Evolutionary conservation across 2,113 vertebrate genomes (phyloP), one percentile per base, ranked within the genome.

Genomic region (Anarrhichthys ocellatus): DNA sequence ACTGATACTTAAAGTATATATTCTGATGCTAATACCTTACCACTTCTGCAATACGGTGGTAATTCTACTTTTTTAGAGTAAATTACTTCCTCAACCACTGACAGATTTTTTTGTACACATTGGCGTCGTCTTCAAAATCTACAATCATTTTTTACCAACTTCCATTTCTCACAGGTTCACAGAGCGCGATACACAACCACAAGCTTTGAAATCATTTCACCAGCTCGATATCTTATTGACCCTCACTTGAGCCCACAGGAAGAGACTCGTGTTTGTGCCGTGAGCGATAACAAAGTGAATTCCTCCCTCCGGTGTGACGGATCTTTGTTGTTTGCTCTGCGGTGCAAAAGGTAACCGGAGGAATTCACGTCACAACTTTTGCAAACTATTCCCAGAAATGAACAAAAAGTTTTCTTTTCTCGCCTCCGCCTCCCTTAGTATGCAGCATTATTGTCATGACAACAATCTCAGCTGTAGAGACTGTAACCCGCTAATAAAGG

Each of bases 391-490:
- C 69, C 82, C 72, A 79, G 38, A 82, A 34, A 73, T 42, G 52
- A 61, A 70, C 67, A 24, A 1, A 1, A 73, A 42, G 62, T 77
- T 74, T 40, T 62, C 34, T 29, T 63, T 46, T 24, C n/a, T 9
- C 18, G 3, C 54, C 36, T 3, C 46, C 63, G 13, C 22, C 36
- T 32, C 18, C 10, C 58, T 50, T 54, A 29, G 56, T 77, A 50
- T 83, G 88, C 71, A 72, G 63, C 46, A 52, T 66, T 72, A 80
- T 87, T 9, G 61, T 82, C 78, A 87, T 80, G 67, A 71, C 80
- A 83, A 83, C 73, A 76, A 68, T 73, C 78, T 71, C 73, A 81
- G 71, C 68, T 32, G 62, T 83, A 3, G 65, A 89, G 46, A 82
- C 74, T 74, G 52, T 61, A 75, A 64, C 64, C 83, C 73, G 62